Evolutionary conservation across 2,113 vertebrate genomes (phyloP).

Genomic region (Crotalus viridis): DNA sequence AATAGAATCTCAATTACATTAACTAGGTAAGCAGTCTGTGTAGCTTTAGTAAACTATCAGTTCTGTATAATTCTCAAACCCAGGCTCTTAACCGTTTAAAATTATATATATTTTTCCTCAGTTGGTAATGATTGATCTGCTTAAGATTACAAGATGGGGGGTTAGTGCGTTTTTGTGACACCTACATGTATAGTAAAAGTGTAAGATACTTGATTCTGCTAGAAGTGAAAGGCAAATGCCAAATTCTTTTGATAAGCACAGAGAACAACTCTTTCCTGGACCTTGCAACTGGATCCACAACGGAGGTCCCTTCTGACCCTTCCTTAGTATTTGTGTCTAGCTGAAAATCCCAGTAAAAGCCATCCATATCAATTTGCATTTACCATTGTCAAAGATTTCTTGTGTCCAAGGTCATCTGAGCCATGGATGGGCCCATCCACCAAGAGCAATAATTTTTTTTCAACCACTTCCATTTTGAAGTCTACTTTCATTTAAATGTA

Average conservation of each 20-base stretch:
- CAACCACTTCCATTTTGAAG: neutral
- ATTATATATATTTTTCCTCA: neutral
- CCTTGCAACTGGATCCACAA: constrained; percentile 5
- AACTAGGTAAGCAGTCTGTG: neutral
- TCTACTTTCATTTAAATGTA: neutral
- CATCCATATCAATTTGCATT: constrained; percentile 92
- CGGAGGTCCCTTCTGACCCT: neutral
- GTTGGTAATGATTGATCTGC: neutral
- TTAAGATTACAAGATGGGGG: neutral
- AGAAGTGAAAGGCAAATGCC: neutral
- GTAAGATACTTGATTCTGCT: neutral
- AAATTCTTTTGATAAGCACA: neutral
- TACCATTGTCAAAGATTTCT: constrained; percentile 88
- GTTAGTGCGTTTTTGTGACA: neutral
- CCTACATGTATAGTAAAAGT: neutral
- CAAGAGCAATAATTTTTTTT: constrained; percentile 78
- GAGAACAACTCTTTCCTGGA: neutral
- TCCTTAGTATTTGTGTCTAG: constrained; percentile 81
- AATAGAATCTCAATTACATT: neutral
- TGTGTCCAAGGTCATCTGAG: constrained; percentile 85
- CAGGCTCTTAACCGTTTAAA: neutral
- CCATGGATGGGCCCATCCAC: constrained; percentile 87
- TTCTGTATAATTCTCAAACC: neutral
- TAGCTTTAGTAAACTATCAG: neutral
- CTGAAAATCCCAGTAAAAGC: constrained; percentile 96